Evolutionary conservation across 2,888 invertebrate genomes (phyloP).

Genomic region (Bellardia bayeri): DNA sequence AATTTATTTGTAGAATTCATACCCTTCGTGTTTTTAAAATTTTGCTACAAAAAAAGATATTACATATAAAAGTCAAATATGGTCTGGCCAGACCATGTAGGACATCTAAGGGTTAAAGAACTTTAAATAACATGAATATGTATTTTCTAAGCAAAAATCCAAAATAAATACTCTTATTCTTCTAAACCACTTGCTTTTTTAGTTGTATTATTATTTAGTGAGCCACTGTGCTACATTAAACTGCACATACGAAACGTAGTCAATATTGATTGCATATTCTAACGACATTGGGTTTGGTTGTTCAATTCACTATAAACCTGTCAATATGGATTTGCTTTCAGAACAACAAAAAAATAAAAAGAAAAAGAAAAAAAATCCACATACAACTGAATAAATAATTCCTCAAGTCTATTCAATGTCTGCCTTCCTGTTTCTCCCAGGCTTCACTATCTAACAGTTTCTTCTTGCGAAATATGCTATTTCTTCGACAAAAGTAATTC

Average conservation of each 20-base stretch:
- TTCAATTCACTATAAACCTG: slow-evolving; percentile 60
- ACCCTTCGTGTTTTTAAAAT: too few relatives aligned
- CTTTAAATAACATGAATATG: too few relatives aligned
- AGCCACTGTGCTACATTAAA: background rate
- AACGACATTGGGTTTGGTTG: slow-evolving; percentile 29
- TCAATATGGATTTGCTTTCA: slow-evolving; percentile 59
- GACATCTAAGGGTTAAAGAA: too few relatives aligned
- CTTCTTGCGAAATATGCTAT: background rate
- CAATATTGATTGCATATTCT: slow-evolving; percentile 53
- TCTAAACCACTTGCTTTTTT: too few relatives aligned
- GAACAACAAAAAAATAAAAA: slow-evolving; percentile 5
- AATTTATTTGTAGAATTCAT: too few relatives aligned
- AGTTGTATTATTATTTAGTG: background rate
- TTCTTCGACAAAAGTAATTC: background rate
- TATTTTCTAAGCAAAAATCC: too few relatives aligned
- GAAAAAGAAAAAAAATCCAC: slow-evolving; percentile 33
- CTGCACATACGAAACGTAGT: background rate
- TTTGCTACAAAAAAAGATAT: too few relatives aligned
- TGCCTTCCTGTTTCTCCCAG: slow-evolving; percentile 62
- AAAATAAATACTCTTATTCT: too few relatives aligned
- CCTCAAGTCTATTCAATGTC: slow-evolving; percentile 64
- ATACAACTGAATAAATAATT: slow-evolving; percentile 60
- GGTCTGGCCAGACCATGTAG: too few relatives aligned
- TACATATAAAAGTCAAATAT: too few relatives aligned
- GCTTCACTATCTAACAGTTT: background rate